phyloP scores from a whole-genome alignment of 2,797 vertebrate species.

The Bucorvus abyssinicus region DNA sequence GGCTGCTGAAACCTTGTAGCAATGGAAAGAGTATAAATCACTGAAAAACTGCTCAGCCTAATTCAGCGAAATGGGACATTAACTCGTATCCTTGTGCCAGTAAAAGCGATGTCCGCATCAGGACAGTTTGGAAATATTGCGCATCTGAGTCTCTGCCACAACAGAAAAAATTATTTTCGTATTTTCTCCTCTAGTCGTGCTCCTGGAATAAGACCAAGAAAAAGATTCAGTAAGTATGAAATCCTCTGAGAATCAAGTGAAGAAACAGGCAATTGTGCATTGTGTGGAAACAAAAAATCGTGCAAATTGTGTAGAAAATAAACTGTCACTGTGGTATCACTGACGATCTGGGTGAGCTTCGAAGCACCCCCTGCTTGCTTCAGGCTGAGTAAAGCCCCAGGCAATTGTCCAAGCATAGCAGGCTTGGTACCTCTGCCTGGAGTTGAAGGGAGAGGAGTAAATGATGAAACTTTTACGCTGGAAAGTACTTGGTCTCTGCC shows the following conservation, averaged over 20 bases:
- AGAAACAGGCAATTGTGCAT: not conserved
- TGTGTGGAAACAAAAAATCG: not conserved
- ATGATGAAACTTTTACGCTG: conserved; percentile 45
- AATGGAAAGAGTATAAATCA: conserved; percentile 56
- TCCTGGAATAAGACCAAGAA: not conserved
- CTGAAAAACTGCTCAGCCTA: conserved; percentile 1
- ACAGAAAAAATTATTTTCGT: not conserved
- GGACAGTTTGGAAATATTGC: conserved; percentile 7
- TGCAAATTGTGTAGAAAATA: conserved; percentile 3
- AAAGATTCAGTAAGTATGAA: conserved; percentile 3
- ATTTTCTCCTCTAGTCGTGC: not conserved
- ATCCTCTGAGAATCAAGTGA: conserved; percentile 3
- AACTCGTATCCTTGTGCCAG: conserved; percentile 15
- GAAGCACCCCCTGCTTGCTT: conserved; percentile 12
- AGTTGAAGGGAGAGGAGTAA: conserved; percentile 45
- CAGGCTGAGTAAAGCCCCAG: conserved; percentile 28
- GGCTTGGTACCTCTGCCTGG: conserved; percentile 3
- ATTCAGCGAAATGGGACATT: conserved; percentile 37
- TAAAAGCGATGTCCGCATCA: conserved; percentile 9
- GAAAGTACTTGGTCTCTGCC: conserved; percentile 44
- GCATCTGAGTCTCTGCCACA: not conserved
- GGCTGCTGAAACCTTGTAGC: conserved; percentile 7
- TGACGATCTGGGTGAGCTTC: conserved; percentile 38
- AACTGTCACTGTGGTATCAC: not conserved
- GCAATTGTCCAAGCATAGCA: conserved; percentile 55